These are phyloP conservation scores for Diorhabda sublineata DNA, from an alignment of 1,140 invertebrate genomes.

Conservation along the genomic window DNA sequence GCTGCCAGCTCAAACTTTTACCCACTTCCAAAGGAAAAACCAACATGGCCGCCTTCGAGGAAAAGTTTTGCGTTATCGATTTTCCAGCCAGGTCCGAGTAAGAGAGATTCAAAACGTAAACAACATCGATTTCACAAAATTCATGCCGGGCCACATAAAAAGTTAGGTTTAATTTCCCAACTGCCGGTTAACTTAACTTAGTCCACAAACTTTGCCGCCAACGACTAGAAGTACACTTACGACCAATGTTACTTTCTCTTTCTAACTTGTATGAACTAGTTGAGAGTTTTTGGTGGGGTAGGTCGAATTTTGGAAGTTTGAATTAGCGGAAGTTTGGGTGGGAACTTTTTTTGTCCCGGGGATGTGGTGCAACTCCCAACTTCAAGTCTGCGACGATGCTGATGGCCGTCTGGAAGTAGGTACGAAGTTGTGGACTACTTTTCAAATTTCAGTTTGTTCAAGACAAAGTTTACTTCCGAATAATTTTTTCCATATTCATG, in stretches of 20 bases:
- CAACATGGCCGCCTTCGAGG: slow-evolving; percentile 13
- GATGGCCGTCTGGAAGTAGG: slow-evolving; percentile 4
- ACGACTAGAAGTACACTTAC: slow-evolving; percentile 45
- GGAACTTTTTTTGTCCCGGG: slow-evolving; percentile 11
- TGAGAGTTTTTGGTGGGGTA: slow-evolving; percentile 40
- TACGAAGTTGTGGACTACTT: neutral
- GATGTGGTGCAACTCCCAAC: slow-evolving; percentile 6
- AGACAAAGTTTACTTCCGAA: slow-evolving; percentile 1
- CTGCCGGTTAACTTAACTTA: slow-evolving; percentile 32
- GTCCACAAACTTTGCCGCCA: slow-evolving; percentile 40
- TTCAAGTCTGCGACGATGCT: neutral
- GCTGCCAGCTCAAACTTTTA: slow-evolving; percentile 11
- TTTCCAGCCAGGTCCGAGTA: slow-evolving; percentile 15
- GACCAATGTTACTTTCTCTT: slow-evolving; percentile 46
- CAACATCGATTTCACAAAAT: slow-evolving; percentile 45
- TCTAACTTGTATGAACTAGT: slow-evolving; percentile 43
- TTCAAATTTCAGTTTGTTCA: slow-evolving; percentile 1
- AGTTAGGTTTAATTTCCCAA: slow-evolving; percentile 45
- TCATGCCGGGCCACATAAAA: slow-evolving; percentile 43
- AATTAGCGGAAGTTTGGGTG: slow-evolving; percentile 39
- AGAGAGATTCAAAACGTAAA: slow-evolving; percentile 37
- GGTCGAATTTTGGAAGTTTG: slow-evolving; percentile 39
- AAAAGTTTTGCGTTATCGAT: slow-evolving; percentile 25
- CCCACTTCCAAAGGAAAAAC: slow-evolving; percentile 12
- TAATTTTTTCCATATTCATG: neutral